Evolutionary conservation across 2,113 vertebrate species (phyloP), one percentile per base, ranked within the genome.

Genomic region (Semnornis frantzii): DNA sequence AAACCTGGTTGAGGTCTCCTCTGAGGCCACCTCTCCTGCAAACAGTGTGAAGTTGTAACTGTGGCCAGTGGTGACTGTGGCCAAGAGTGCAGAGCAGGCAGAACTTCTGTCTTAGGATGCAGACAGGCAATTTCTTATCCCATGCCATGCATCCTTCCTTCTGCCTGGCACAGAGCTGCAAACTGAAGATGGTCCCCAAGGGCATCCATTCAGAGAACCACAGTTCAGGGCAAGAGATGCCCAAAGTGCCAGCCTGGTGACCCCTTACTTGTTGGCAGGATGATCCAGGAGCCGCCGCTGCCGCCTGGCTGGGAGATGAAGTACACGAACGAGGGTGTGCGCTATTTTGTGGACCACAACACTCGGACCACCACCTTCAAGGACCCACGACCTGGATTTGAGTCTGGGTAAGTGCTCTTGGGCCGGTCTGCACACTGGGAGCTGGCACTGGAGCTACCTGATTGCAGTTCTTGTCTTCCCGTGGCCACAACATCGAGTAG

Each of bases 301-400:
- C 99, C 99, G 5, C 99, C 99, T 3, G 99, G 99, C 89, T 99
- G 99, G 99, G 99, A 99, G 98, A 99, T 99, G 99, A 99, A 99
- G 94, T 99, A 99, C 97, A 99, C 99, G 11, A 98, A 98, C 0
- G 99, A 99, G 97, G 99, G 99, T 7, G 99, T 99, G 84, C 98
- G 99, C 71, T 99, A 99, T 97, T 99, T 99, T 10, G 99, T 99
- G 96, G 99, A 99, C 97, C 99, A 99, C 98, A 99, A 99, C 94
- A 99, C 98, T 17, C 99, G 99, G 84, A 99, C 98, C 96, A 99
- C 99, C 97, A 99, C 98, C 96, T 99, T 99, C 98, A 99, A 99
- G 97, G 99, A 99, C 97, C 99, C 99, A 3, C 98, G 99, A 28
- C 99, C 99, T 0, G 99, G 99, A 63, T 99, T 99, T 30, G 99